phyloP scores from a whole-genome alignment of 2,888 invertebrate genomes.

The Eilema caniola region DNA sequence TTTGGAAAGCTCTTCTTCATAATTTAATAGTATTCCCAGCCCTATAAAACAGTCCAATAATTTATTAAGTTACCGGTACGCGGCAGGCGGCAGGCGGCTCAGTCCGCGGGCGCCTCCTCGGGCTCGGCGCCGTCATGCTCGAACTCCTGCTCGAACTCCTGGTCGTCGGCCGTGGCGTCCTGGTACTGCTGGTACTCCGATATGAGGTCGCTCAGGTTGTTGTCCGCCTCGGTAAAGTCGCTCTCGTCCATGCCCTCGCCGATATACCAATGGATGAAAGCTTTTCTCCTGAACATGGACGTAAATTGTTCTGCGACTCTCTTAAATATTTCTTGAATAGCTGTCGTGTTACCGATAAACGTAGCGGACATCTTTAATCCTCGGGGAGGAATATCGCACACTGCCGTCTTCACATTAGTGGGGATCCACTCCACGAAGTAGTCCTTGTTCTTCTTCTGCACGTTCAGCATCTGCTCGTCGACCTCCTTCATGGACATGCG shows the following conservation, averaged over 20 bases:
- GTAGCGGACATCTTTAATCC: constrained; percentile 95
- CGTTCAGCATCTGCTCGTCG: constrained; percentile 92
- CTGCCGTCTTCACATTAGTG: constrained; percentile 93
- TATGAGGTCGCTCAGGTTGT: constrained; percentile 96
- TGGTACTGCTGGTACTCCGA: constrained; percentile 97
- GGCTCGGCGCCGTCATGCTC: not conserved
- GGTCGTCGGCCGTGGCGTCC: constrained; percentile 95
- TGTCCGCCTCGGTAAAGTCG: constrained; percentile 98
- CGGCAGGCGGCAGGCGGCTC: no score
- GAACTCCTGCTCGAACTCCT: constrained; percentile 88
- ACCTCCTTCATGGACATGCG: constrained; percentile 98
- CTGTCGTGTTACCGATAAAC: constrained; percentile 95
- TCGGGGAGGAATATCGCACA: constrained; percentile 92
- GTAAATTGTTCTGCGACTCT: constrained; percentile 94
- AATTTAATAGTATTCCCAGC: no score
- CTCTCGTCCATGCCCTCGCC: constrained; percentile 98
- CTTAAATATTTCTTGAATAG: constrained; percentile 95
- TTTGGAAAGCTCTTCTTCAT: no score
- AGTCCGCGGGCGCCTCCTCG: not conserved
- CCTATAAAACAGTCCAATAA: not conserved
- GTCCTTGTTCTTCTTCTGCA: constrained; percentile 92
- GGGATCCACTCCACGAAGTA: constrained; percentile 95
- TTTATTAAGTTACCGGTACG: not conserved
- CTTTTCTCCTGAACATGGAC: constrained; percentile 97
- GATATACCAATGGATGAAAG: constrained; percentile 98